Evolutionary conservation across 2,797 vertebrate genomes (phyloP), one percentile per base, ranked within the genome.

Genomic region (Leptoclinus maculatus): DNA sequence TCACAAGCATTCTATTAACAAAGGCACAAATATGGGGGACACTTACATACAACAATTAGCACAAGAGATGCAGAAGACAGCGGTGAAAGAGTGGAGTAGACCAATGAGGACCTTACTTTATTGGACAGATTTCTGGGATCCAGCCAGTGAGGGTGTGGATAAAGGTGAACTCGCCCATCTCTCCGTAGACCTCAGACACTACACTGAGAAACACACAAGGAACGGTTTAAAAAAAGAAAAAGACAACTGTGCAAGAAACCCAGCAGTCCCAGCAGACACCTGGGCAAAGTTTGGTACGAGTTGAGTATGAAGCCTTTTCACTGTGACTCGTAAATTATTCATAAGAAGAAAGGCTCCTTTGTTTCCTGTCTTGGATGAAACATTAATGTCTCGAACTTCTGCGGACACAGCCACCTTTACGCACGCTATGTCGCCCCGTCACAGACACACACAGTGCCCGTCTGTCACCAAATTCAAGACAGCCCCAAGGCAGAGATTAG

Each of bases 101-200:
- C n/a, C 5, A n/a, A 29, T 64, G 9, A 68, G 27, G 39, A 64
- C 86, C 96, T 89, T 96, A 99, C 98, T 94, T 93, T 49, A 99
- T 88, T 49, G 96, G 94, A 87, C 94, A 95, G 75, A 96, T 86
- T 93, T 99, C 97, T 41, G 97, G 97, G 80, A 97, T 91, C 98
- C 97, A 99, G 66, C 98, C 96, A 10, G 97, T 99, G 74, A 99
- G 95, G 14, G 93, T 88, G 12, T 97, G 97, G 19, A 97, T 87
- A 79, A 97, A 93, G 27, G 95, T 97, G 87, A 98, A 96, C 47
- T 97, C 97, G 2, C 94, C 96, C 63, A 98, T 80, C 75, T 98
- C 97, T 80, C 93, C 92, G 70, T 74, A 92, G 51, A 83, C 78
- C 62, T 89, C 88, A 41, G 83, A 84, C 54, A 83, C 62, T 56